Evolutionary conservation across 1,140 invertebrate genomes (phyloP).

Genomic region (Trigoniulus corallinus): DNA sequence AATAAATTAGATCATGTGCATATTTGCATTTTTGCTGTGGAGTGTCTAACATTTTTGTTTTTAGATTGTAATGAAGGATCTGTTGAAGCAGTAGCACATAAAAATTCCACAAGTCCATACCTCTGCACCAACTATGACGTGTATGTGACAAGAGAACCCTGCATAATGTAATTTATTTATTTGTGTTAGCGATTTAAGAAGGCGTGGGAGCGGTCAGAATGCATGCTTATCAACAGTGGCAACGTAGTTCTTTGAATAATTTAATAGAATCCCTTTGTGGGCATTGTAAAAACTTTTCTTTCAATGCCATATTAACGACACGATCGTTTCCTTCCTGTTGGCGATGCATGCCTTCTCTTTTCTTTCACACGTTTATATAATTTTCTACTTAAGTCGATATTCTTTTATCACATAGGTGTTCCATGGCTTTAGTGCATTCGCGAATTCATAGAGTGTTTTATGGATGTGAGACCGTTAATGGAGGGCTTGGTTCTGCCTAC

Average conservation of each 20-base stretch:
- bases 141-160: conserved; percentile 71
- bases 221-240: too few species aligned
- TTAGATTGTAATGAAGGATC: conserved; percentile 10
- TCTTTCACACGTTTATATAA: background rate
- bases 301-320: too few species aligned
- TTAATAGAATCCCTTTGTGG: too few species aligned
- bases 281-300: too few species aligned
- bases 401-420: conserved; percentile 30
- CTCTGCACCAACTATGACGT: conserved; percentile 77
- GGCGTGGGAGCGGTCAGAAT: too few species aligned
- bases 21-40: background rate
- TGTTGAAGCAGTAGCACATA: conserved; percentile 1
- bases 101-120: conserved; percentile 33
- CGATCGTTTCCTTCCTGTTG: too few species aligned
- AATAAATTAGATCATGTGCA: background rate
- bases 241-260: too few species aligned
- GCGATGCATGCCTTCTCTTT: conserved; percentile 4
- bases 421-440: conserved; percentile 85
- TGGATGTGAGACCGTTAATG: conserved; percentile 35
- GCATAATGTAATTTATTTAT: conserved; percentile 65
- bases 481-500: conserved; percentile 48
- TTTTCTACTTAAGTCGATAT: conserved; percentile 1
- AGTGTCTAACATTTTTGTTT: background rate
- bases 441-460: conserved; percentile 69
- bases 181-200: too few species aligned